Evolutionary conservation across 2,888 invertebrate genomes (phyloP), one percentile per base, ranked within the genome.

Genomic region (Drosophila affinis): DNA sequence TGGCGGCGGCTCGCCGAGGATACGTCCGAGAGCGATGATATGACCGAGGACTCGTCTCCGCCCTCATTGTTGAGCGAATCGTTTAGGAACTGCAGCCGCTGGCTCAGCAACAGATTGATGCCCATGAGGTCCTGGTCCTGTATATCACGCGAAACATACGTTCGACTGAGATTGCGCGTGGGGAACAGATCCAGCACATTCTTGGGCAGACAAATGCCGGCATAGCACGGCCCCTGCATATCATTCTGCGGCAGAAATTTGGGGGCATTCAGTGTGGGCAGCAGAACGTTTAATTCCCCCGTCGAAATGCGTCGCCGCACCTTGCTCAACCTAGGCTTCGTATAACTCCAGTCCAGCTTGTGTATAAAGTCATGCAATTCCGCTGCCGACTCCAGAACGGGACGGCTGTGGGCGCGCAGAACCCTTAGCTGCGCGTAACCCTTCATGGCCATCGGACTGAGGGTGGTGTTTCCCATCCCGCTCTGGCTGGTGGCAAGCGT

Each of bases 351-450:
- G 9, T 91, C 88, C 27, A 89, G 87, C 68, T 89, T 91, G 21
- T 90, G 89, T 24, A 84, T 84, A 12, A 94, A 93, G 61, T 94
- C 93, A 32, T 94, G 93, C 3, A 94, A 93, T 47, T 93, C 93
- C 7, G 94, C 93, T 10, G 94, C 93, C 29, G 94, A 95, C 85
- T 95, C 95, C 0, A 94, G 92, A 80, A 95, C 94, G 5, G 95
- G 95, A 72, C 95, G 94, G 86, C 95, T 94, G 91, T 94, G 94
- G 39, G 94, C 93, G 70, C 96, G 94, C 44, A 96, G 90, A 29
- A 94, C 94, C 82, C 96, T 94, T 57, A 96, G 91, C 21, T 95
- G 95, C 3, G 95, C 95, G 87, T 96, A 96, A 55, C 96, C 96
- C 57, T 95, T 94, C 88, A 96, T 94, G 90, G 96, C 96, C 91